Conservation (phyloP, 2,888 invertebrate species). For the Pachycephus smyrnensis region DNA sequence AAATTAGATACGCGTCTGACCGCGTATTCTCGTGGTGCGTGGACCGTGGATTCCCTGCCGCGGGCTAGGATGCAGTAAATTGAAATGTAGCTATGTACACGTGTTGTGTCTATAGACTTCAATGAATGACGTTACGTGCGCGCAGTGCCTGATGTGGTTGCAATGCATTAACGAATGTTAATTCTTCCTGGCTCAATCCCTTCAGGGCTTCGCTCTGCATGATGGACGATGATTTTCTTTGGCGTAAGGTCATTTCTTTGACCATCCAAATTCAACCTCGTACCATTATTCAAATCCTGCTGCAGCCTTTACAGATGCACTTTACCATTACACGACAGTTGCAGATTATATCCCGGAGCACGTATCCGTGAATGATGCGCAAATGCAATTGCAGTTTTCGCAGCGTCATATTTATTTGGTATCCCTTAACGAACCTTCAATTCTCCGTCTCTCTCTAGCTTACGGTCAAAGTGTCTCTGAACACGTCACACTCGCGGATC, state of each 20-base stretch:
- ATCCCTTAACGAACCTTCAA: neutral
- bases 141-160: conserved; percentile 3
- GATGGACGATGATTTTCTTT: neutral
- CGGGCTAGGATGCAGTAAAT: conserved; percentile 18
- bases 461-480: neutral
- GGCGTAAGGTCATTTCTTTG: neutral
- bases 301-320: neutral
- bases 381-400: neutral
- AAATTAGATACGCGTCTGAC: neutral
- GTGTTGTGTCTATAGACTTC: neutral
- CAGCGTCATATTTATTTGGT: neutral
- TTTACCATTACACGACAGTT: neutral
- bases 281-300: neutral
- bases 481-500: neutral
- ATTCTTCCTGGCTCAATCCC: conserved; percentile 6
- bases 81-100: neutral
- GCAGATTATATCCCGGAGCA: neutral
- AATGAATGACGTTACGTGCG: neutral
- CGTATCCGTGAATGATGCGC: neutral
- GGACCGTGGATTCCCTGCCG: neutral
- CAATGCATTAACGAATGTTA: conserved; percentile 27
- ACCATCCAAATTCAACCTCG: neutral
- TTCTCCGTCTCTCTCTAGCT: neutral
- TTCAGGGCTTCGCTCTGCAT: neutral
- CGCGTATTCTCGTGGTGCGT: neutral